Evolutionary conservation across 2,888 invertebrate species (phyloP).

Genomic region (Synergus umbraculus): DNA sequence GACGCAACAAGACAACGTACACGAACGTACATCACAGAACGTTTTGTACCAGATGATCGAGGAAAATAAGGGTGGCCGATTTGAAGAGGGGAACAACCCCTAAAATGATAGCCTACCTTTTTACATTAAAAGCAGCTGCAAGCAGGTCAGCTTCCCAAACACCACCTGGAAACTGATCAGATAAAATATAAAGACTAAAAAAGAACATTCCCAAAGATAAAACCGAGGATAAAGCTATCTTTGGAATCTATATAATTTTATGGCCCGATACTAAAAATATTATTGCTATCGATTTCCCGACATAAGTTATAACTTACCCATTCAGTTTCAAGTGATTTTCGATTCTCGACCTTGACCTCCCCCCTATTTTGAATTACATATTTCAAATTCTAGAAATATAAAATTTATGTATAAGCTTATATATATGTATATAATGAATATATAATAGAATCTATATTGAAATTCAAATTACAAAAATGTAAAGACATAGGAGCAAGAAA

Average conservation of each 20-base stretch:
- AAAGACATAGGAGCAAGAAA: too few relatives aligned
- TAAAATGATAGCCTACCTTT: conserved; percentile 12
- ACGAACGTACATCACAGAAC: not conserved
- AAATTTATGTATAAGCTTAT: too few relatives aligned
- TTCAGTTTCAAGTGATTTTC: not conserved
- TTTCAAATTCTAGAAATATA: too few relatives aligned
- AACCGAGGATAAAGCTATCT: not conserved
- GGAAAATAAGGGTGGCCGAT: not conserved
- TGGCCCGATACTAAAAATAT: not conserved
- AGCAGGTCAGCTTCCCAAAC: not conserved
- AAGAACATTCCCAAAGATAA: not conserved
- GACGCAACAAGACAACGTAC: conserved; percentile 40
- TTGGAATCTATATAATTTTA: too few relatives aligned
- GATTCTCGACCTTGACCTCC: not conserved
- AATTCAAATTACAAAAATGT: too few relatives aligned
- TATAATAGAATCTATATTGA: too few relatives aligned
- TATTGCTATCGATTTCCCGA: not conserved
- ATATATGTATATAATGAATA: too few relatives aligned
- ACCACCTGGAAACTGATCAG: conserved; percentile 28
- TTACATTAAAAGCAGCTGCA: not conserved
- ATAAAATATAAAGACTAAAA: not conserved
- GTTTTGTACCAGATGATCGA: conserved; percentile 15
- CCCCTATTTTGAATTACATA: not conserved
- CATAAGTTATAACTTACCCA: not conserved
- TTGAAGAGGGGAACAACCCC: conserved; percentile 5